Evolutionary conservation across 2,113 vertebrate genomes (phyloP).

Genomic region (Takifugu flavidus): DNA sequence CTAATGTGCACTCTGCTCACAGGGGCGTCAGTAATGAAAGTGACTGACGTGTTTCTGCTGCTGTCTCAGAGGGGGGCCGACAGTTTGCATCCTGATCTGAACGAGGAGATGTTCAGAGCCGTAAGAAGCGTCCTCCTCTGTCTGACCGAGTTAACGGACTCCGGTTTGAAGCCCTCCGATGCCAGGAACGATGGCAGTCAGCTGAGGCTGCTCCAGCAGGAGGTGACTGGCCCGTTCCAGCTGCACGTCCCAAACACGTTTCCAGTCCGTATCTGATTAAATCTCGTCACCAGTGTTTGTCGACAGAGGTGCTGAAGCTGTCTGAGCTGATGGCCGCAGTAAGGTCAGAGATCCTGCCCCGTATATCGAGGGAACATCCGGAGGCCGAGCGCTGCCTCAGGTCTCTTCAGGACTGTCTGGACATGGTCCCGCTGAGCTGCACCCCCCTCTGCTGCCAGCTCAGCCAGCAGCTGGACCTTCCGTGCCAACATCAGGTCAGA

Average conservation of each 20-base stretch:
- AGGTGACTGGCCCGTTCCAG: constrained; percentile 67
- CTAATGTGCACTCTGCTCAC: no score
- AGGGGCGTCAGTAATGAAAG: neutral
- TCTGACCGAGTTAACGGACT: constrained; percentile 70
- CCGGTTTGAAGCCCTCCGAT: constrained; percentile 55
- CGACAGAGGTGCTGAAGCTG: constrained; percentile 60
- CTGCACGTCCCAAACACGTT: no score
- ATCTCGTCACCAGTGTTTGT: constrained; percentile 44
- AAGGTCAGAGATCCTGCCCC: constrained; percentile 53
- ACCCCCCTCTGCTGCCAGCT: constrained; percentile 66
- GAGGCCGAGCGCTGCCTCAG: constrained; percentile 72
- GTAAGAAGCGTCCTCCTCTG: constrained; percentile 70
- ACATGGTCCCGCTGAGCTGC: constrained; percentile 56
- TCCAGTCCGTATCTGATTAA: neutral
- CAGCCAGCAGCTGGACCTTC: constrained; percentile 66
- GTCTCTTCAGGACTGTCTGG: constrained; percentile 69
- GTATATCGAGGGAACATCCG: constrained; percentile 35
- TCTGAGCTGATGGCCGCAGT: constrained; percentile 73
- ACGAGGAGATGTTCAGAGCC: constrained; percentile 72
- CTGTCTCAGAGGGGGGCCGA: constrained; percentile 65
- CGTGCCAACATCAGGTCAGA: constrained; percentile 73
- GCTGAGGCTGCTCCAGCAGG: constrained; percentile 66
- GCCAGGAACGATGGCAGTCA: constrained; percentile 58
- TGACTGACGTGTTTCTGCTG: neutral
- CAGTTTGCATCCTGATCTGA: constrained; percentile 50